Base-by-base conservation (phyloP, 2,113 vertebrate species). In the Sakesphorus luctuosus region DNA sequence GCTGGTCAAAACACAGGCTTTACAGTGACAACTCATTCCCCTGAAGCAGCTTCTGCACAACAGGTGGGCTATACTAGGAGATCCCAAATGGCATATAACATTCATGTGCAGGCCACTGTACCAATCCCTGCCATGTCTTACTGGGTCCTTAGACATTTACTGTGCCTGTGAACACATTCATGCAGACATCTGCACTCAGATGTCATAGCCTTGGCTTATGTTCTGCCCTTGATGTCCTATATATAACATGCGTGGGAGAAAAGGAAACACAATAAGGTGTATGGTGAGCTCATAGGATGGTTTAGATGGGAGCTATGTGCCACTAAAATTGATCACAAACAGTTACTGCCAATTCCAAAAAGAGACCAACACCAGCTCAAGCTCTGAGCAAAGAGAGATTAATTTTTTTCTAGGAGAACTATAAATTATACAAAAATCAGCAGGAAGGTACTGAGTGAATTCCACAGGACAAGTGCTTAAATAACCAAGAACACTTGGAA, bases 161-260 rank as follows among this genome's bases (percentile, higher is more conserved):
- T 73, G 23, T 25, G 53, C 18, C 35, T 69, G 29, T 61, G 58
- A 92, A 69, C 16, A 61, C 15, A 29, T 68, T 47, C 18, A 29
- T 38, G 38, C 10, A 80, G 68, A 28, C 8, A 44, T 61, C 63
- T 80, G 44, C 36, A 8, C 40, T 79, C 68, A 4, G 8, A 13
- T 61, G 29, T 35, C 0, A 0, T 7, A 86, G 58, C 26, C 58
- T 29, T 61, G 62, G 83, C 53, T 43, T 43, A 33, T 0, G 1
- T 26, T 80, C 63, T 93, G 52, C 23, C 44, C 38, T 77, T 38
- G 4, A 29, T 29, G 19, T 76, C 44, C 29, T 38, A 10, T 12
- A 31, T 36, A 18, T 15, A 62, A 62, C 8, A 33, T 43, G n/a
- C 1, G 7, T 20, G 31, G 28, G 40, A 17, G 7, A 40, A 78